Conservation (phyloP, 2,888 invertebrate species). For the Monopis laevigella region DNA sequence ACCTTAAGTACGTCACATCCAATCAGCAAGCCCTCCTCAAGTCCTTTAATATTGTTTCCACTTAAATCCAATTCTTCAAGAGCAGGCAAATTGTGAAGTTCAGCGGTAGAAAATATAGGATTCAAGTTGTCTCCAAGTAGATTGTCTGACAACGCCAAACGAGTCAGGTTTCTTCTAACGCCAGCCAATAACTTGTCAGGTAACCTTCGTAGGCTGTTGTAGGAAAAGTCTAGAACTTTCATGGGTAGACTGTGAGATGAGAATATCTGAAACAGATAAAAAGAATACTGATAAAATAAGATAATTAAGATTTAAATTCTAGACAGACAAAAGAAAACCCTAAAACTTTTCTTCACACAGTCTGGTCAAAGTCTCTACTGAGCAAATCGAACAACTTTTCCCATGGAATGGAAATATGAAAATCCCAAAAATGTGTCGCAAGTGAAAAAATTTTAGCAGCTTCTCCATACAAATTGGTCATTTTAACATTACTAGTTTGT, state of each 20-base stretch:
- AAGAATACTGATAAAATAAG: neutral
- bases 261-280: constrained; percentile 65
- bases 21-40: constrained; percentile 88
- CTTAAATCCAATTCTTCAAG: constrained; percentile 81
- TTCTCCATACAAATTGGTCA: too few species aligned
- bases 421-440: too few species aligned
- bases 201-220: constrained; percentile 81
- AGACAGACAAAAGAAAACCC: too few species aligned
- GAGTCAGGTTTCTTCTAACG: constrained; percentile 72
- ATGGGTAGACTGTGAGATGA: constrained; percentile 77
- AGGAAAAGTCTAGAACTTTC: constrained; percentile 81
- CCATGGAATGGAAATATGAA: too few species aligned
- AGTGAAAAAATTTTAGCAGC: too few species aligned
- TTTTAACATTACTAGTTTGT: too few species aligned
- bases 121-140: constrained; percentile 89
- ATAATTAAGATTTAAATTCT: too few species aligned
- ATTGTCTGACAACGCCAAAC: constrained; percentile 79
- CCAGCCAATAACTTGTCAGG: constrained; percentile 76
- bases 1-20: constrained; percentile 82
- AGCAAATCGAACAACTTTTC: too few species aligned
- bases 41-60: constrained; percentile 80
- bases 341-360: too few species aligned
- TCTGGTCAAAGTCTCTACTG: too few species aligned
- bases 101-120: constrained; percentile 88
- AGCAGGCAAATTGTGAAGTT: constrained; percentile 79